These are phyloP conservation scores for Xestia sexstrigata DNA, from an alignment of 2,888 invertebrate genomes.

Conservation along the genomic window DNA sequence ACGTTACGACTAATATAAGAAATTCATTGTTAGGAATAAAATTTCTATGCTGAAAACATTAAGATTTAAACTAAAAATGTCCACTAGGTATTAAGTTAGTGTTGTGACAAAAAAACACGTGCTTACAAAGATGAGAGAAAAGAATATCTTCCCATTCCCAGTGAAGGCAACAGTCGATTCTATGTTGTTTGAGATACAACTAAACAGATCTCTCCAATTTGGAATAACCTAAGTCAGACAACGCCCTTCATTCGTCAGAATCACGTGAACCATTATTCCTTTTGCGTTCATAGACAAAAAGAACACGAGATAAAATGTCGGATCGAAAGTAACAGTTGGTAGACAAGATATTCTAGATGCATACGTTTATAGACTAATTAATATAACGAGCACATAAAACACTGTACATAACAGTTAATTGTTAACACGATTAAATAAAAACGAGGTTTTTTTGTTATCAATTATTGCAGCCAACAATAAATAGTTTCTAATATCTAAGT, in stretches of 20 bases:
- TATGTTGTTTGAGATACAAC: not conserved
- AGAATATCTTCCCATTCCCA: not conserved
- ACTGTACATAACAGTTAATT: conserved; percentile 35
- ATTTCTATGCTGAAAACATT: not conserved
- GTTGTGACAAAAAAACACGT: not conserved
- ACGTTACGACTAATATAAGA: not conserved
- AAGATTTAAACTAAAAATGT: not conserved
- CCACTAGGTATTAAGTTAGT: no score
- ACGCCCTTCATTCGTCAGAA: conserved; percentile 29
- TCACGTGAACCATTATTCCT: conserved; percentile 15
- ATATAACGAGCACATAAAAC: conserved; percentile 34
- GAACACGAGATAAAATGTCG: conserved; percentile 14
- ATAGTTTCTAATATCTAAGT: conserved; percentile 39
- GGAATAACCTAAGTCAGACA: conserved; percentile 20
- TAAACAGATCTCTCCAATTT: conserved; percentile 20
- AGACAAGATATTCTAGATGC: conserved; percentile 10
- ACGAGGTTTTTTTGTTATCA: conserved; percentile 51
- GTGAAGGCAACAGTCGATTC: not conserved
- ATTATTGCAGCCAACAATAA: conserved; percentile 38
- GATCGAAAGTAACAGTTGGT: conserved; percentile 17
- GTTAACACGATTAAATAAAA: conserved; percentile 42
- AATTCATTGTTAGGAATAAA: not conserved
- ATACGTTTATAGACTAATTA: conserved; percentile 29
- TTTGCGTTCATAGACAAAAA: conserved; percentile 11
- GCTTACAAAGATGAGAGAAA: not conserved